Conservation (phyloP, 2,113 vertebrate species). For the Meriones unguiculatus region DNA sequence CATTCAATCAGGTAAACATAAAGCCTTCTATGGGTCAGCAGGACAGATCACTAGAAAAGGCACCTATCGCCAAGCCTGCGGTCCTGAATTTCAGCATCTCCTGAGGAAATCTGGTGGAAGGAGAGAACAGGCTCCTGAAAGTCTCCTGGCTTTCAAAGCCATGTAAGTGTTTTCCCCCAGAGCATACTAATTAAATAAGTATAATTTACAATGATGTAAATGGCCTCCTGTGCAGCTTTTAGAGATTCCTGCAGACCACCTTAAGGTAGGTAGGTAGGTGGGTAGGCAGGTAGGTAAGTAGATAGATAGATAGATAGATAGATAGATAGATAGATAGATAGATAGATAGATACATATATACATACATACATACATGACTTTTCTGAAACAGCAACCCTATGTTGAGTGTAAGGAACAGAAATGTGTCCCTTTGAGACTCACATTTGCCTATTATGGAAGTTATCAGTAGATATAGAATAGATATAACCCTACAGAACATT, state of each 20-base stretch:
- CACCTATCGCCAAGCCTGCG: background rate
- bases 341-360: no score
- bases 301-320: no score
- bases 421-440: background rate
- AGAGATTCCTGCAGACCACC: background rate
- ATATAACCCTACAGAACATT: background rate
- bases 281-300: no score
- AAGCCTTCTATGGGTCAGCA: background rate
- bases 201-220: background rate
- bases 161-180: background rate
- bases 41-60: background rate
- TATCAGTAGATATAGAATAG: background rate
- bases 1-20: background rate
- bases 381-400: background rate
- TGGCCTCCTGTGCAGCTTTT: background rate
- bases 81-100: background rate
- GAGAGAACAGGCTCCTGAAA: background rate
- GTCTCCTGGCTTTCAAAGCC: background rate
- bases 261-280: no score
- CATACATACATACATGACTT: no score
- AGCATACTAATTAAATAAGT: background rate
- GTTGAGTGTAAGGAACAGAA: background rate
- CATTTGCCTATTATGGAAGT: background rate
- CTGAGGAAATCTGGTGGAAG: background rate
- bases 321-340: no score